Evolutionary conservation across 2,113 vertebrate genomes (phyloP).

Genomic region (Nycticebus coucang): DNA sequence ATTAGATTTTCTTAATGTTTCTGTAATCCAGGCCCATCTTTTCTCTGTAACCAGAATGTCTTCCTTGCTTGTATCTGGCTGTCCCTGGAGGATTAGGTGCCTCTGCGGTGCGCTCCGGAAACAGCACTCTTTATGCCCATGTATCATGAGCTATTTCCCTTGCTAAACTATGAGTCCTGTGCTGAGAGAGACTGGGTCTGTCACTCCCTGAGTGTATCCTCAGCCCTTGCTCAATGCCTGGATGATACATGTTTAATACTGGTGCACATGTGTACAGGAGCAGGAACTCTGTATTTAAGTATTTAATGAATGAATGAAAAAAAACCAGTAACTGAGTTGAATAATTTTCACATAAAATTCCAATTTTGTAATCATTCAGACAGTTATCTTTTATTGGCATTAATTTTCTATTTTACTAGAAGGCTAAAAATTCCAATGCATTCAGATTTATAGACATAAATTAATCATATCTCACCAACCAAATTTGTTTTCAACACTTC

Average conservation of each 20-base stretch:
- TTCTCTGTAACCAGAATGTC: background rate
- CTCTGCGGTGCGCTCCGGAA: too few relatives aligned
- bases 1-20: background rate
- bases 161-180: background rate
- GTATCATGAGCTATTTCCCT: background rate
- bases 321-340: background rate
- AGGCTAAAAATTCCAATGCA: background rate
- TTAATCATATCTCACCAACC: background rate
- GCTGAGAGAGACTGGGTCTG: too few relatives aligned
- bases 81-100: background rate
- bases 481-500: background rate
- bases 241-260: background rate
- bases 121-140: background rate
- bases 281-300: background rate
- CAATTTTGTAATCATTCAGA: background rate
- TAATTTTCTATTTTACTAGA: constrained; percentile 8
- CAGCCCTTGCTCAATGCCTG: background rate
- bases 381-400: background rate
- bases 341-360: constrained; percentile 4
- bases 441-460: constrained; percentile 24
- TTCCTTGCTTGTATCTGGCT: background rate
- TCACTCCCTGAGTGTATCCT: background rate
- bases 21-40: background rate
- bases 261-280: background rate
- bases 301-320: constrained; percentile 18